Base-by-base conservation (phyloP, 1,140 invertebrate species). In the Acromyrmex heyeri region DNA sequence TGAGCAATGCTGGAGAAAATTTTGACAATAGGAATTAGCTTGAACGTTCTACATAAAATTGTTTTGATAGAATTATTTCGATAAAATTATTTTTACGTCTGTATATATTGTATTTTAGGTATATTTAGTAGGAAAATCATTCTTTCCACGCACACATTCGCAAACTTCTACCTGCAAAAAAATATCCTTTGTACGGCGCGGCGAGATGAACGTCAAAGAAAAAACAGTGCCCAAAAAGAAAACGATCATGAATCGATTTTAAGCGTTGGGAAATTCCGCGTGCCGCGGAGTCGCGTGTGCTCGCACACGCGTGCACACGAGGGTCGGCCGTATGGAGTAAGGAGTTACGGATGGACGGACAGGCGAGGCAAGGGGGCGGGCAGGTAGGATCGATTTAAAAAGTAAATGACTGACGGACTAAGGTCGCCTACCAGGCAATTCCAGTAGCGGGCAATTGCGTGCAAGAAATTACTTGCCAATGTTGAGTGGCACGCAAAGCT, bases 401-500 rank as follows among this genome's bases (percentile, higher is more conserved):
- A 93, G 91, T 92, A 94, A 94, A 94, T 93, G 93, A 93, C 91
- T 93, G 92, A 91, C 92, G 90, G 92, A 91, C 90, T 91, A 93
- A 94, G 93, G 93, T 94, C 92, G 92, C 92, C 92, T 93, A 93
- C 92, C 92, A 92, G 92, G 92, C 90, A 93, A 94, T 95, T 94
- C 94, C 93, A 94, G 94, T 94, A 95, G 94, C 94, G 91, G 92
- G 88, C 92, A 94, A 94, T 95, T 93, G 94, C 94, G 94, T 95
- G 94, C 94, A 93, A 95, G 92, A 95, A 95, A 95, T 95, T 95
- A 93, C 94, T 90, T 89, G 90, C 85, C 91, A 93, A 93, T 93
- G 88, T 91, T 92, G 93, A 92, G 86, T 93, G 91, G 91, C 93
- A 94, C 93, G 94, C 94, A 93, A 83, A 92, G 90, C 91, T 87